phyloP scores from a whole-genome alignment of 2,888 invertebrate species.

The Tachina fera region DNA sequence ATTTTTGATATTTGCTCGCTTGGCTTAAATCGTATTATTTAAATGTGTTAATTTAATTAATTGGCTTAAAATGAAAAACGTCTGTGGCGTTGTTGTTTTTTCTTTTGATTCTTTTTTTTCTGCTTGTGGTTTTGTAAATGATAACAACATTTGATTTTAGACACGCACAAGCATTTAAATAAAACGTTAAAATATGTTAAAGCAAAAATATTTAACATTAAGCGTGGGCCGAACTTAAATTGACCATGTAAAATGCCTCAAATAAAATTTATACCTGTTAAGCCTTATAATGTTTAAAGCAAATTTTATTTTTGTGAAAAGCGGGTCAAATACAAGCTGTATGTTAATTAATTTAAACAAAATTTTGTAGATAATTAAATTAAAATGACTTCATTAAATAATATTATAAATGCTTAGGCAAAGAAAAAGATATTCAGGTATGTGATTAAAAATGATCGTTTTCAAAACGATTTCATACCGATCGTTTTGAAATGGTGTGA shows the following conservation, averaged over 20 bases:
- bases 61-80: slow-evolving; percentile 41
- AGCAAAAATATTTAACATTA: slow-evolving; percentile 4
- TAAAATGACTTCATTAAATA: slow-evolving; percentile 30
- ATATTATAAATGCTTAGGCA: no score
- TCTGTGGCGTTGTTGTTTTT: background rate
- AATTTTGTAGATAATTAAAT: slow-evolving; percentile 24
- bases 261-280: slow-evolving; percentile 18
- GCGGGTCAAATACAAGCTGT: slow-evolving; percentile 5
- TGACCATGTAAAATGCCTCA: slow-evolving; percentile 53
- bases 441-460: no score
- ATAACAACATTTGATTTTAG: slow-evolving; percentile 51
- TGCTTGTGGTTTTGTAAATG: slow-evolving; percentile 23
- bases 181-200: background rate
- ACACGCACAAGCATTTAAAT: slow-evolving; percentile 64
- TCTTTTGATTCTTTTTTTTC: background rate
- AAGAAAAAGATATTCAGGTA: no score
- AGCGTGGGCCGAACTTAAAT: slow-evolving; percentile 55
- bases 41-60: slow-evolving; percentile 64
- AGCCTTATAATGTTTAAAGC: background rate
- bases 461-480: no score
- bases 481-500: no score
- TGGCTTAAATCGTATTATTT: slow-evolving; percentile 10
- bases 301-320: background rate
- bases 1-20: background rate
- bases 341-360: slow-evolving; percentile 26